Conservation (phyloP, 2,797 vertebrate species). For the Mallotus villosus region DNA sequence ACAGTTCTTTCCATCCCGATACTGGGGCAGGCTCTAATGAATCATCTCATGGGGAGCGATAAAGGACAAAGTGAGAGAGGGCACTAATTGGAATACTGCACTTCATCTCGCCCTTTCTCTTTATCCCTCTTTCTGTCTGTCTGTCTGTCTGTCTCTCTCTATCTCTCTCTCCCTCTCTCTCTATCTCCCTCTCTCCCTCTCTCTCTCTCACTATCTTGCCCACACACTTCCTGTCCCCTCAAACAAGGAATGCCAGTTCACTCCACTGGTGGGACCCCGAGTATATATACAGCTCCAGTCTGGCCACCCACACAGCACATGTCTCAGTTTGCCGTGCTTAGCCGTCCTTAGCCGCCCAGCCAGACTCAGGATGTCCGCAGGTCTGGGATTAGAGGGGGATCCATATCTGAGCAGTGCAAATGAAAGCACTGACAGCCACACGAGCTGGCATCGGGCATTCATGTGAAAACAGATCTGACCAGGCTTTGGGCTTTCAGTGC, state of each 20-base stretch:
- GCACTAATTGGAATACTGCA: background rate
- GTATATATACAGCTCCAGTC: background rate
- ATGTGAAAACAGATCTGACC: conserved; percentile 38
- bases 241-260: background rate
- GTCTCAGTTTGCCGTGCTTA: background rate
- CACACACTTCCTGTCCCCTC: background rate
- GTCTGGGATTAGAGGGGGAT: conserved; percentile 37
- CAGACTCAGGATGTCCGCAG: conserved; percentile 29
- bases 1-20: no score
- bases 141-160: background rate
- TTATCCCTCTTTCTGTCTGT: background rate
- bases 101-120: background rate
- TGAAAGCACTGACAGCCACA: conserved; percentile 5
- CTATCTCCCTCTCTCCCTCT: background rate
- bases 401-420: conserved; percentile 34
- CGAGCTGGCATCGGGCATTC: background rate
- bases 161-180: background rate
- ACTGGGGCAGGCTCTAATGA: no score
- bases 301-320: no score
- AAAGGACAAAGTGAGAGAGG: no score
- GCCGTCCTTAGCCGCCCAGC: conserved; percentile 14
- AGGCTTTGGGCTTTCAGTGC: conserved; percentile 33
- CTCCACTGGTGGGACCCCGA: background rate
- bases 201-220: background rate
- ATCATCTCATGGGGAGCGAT: no score